Conservation (phyloP, 2,797 vertebrate genomes). For the Mormyrus hasselquistii region DNA sequence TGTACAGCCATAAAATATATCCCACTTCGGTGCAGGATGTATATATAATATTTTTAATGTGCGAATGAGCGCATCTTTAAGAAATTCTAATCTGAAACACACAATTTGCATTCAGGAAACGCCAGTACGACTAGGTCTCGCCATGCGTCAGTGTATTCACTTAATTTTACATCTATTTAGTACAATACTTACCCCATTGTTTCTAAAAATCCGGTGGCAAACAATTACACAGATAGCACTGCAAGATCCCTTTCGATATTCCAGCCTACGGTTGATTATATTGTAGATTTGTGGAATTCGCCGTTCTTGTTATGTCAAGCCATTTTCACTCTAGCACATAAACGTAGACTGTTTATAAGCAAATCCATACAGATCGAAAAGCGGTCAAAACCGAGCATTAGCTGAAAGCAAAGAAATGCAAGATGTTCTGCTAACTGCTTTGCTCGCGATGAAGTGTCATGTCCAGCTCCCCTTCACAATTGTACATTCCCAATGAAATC, state of each 20-base stretch:
- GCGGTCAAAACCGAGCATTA: neutral
- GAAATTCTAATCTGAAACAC: constrained; percentile 3
- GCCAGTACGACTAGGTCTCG: neutral
- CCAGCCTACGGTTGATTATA: constrained; percentile 33
- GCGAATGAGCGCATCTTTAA: neutral
- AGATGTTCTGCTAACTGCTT: constrained; percentile 24
- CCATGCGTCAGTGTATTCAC: constrained; percentile 12
- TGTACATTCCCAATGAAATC: constrained; percentile 7
- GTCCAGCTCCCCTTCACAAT: neutral
- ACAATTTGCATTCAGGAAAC: constrained; percentile 7
- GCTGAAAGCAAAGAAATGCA: constrained; percentile 22
- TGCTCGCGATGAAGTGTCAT: neutral
- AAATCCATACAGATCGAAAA: constrained; percentile 23
- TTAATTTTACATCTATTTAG: constrained; percentile 8
- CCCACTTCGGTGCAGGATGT: neutral
- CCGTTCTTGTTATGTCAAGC: constrained; percentile 48
- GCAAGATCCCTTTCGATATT: constrained; percentile 29
- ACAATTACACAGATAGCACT: constrained; percentile 17
- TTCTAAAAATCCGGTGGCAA: constrained; percentile 33
- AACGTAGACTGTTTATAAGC: constrained; percentile 26
- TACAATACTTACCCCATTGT: constrained; percentile 61
- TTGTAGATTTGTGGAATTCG: constrained; percentile 29
- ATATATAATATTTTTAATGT: neutral
- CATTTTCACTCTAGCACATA: constrained; percentile 25
- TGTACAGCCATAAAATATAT: neutral